Percentiles rank a stretch among this genome's conserved stretches.
Evolutionary conservation across 2,888 invertebrate species (phyloP).

Genomic region (Chaitophorus viminalis): DNA sequence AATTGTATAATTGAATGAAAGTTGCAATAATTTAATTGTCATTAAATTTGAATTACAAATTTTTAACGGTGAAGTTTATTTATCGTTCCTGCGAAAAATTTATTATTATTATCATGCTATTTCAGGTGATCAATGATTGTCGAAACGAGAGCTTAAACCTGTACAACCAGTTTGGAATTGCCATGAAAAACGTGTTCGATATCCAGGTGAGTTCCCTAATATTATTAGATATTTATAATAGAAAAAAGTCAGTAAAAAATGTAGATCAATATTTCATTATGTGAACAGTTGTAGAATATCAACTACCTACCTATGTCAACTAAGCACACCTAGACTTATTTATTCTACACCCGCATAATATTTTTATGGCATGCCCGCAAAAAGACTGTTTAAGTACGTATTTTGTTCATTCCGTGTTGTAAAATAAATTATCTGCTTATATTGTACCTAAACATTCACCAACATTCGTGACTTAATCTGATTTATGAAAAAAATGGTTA

Average conservation of each 20-base stretch:
- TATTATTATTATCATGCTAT: slow-evolving; percentile 59
- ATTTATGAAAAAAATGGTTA: slow-evolving; percentile 20
- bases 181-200: slow-evolving; percentile 86
- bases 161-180: slow-evolving; percentile 85
- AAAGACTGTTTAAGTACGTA: not conserved
- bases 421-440: slow-evolving; percentile 19
- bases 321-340: slow-evolving; percentile 1
- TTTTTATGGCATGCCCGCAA: slow-evolving; percentile 2
- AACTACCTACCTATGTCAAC: slow-evolving; percentile 31
- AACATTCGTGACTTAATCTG: slow-evolving; percentile 42
- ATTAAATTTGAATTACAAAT: not conserved
- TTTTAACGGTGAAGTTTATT: not conserved
- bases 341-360: slow-evolving; percentile 15
- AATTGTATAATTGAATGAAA: not conserved
- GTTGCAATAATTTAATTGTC: not conserved
- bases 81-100: not conserved
- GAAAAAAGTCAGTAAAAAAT: not conserved
- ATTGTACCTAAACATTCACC: slow-evolving; percentile 30
- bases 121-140: slow-evolving; percentile 87
- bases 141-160: slow-evolving; percentile 90
- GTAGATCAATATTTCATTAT: not conserved
- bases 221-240: not conserved
- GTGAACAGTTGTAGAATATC: not conserved
- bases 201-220: slow-evolving; percentile 74
- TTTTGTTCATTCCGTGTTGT: slow-evolving; percentile 19